phyloP scores from a whole-genome alignment of 1,140 invertebrate species.

The Drosophila subpulchrella region DNA sequence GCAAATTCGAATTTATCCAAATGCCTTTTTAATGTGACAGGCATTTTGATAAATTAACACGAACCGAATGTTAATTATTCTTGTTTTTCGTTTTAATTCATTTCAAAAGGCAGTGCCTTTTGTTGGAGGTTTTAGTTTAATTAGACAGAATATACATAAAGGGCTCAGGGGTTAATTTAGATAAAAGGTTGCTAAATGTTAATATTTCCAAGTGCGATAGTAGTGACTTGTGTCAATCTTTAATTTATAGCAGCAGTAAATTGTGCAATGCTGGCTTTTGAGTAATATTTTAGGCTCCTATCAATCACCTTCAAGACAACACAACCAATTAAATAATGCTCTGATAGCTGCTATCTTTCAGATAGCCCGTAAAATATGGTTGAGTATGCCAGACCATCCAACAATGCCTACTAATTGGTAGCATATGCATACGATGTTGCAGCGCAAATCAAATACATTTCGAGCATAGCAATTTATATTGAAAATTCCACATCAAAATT shows the following conservation, averaged over 20 bases:
- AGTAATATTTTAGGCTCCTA: conserved; percentile 24
- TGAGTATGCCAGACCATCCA: conserved; percentile 9
- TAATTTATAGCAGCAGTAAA: conserved; percentile 17
- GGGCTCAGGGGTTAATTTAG: not conserved
- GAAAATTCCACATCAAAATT: conserved; percentile 64
- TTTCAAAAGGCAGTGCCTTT: not conserved
- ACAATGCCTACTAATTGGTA: conserved; percentile 45
- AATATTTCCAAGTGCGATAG: not conserved
- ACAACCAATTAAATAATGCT: conserved; percentile 35
- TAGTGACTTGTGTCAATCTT: not conserved
- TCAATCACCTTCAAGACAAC: conserved; percentile 17
- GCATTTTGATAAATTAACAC: conserved; percentile 48
- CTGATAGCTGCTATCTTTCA: conserved; percentile 29
- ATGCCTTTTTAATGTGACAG: conserved; percentile 39
- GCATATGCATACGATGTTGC: conserved; percentile 14
- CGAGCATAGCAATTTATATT: conserved; percentile 64
- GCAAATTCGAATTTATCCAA: conserved; percentile 45
- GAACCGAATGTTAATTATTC: conserved; percentile 16
- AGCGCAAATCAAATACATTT: conserved; percentile 37
- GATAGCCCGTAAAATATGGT: conserved; percentile 10
- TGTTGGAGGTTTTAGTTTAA: not conserved
- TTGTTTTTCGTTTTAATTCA: conserved; percentile 1
- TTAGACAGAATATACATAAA: not conserved
- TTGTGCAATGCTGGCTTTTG: not conserved
- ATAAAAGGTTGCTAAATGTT: not conserved